Evolutionary conservation across 2,113 vertebrate genomes (phyloP).

Genomic region (Pogonocichla stellata): DNA sequence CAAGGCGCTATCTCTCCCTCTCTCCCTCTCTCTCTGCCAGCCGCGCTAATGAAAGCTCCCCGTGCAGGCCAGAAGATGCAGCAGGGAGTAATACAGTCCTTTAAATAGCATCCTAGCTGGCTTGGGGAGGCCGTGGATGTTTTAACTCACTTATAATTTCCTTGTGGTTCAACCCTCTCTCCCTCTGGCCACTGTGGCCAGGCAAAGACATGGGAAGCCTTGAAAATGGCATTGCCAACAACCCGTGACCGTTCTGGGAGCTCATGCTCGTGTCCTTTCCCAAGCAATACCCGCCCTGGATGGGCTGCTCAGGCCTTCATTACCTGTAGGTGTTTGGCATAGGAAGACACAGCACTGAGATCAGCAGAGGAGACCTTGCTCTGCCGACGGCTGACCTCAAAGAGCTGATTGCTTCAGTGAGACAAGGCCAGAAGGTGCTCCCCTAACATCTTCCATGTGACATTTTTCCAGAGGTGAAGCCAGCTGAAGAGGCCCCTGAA

Average conservation of each 20-base stretch:
- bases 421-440: not conserved
- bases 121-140: not conserved
- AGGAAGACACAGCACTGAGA: not conserved
- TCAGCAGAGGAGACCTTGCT: not conserved
- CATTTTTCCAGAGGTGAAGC: not conserved
- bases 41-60: conserved; percentile 19
- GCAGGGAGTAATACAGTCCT: conserved; percentile 27
- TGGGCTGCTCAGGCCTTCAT: not conserved
- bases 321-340: not conserved
- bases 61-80: conserved; percentile 25
- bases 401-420: not conserved
- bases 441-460: not conserved
- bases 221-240: not conserved
- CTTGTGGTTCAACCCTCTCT: not conserved
- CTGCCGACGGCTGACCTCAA: not conserved
- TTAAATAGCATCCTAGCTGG: conserved; percentile 37
- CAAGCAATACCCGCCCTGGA: not conserved
- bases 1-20: not conserved
- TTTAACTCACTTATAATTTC: conserved; percentile 37
- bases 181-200: not conserved
- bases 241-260: not conserved
- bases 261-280: not conserved
- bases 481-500: not conserved
- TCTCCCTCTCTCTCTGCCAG: conserved; percentile 13
- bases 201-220: not conserved